phyloP scores from a whole-genome alignment of 2,113 vertebrate species.

The Morone chrysops region DNA sequence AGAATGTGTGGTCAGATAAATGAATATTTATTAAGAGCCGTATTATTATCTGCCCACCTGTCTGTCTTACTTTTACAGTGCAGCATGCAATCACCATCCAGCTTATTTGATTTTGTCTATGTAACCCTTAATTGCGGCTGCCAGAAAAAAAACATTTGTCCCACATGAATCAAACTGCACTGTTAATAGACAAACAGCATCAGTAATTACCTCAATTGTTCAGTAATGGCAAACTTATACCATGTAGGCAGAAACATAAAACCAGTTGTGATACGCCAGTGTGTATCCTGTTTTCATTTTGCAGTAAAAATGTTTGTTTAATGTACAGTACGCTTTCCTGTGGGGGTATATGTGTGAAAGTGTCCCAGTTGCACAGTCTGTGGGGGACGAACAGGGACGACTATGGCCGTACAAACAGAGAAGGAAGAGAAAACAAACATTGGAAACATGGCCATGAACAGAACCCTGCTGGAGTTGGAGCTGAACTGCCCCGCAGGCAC shows the following conservation, averaged over 20 bases:
- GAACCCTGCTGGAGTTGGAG: slow-evolving; percentile 67
- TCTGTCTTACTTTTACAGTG: not conserved
- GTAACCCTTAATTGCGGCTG: not conserved
- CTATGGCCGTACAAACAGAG: slow-evolving; percentile 73
- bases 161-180: not conserved
- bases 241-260: slow-evolving; percentile 47
- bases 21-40: not conserved
- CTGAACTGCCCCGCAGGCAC: slow-evolving; percentile 67
- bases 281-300: slow-evolving; percentile 72
- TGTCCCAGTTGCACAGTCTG: slow-evolving; percentile 66
- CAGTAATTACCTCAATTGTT: slow-evolving; percentile 12
- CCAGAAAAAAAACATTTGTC: not conserved
- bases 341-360: slow-evolving; percentile 79
- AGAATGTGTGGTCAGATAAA: not conserved
- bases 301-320: slow-evolving; percentile 65
- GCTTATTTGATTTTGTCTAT: not conserved
- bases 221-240: not conserved
- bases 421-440: slow-evolving; percentile 78
- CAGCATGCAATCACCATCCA: not conserved
- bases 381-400: slow-evolving; percentile 66
- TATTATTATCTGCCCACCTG: not conserved
- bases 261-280: slow-evolving; percentile 38
- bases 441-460: slow-evolving; percentile 74
- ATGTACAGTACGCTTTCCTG: slow-evolving; percentile 70
- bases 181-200: slow-evolving; percentile 3